phyloP scores from a whole-genome alignment of 2,113 vertebrate species.

The Lycaon pictus region DNA sequence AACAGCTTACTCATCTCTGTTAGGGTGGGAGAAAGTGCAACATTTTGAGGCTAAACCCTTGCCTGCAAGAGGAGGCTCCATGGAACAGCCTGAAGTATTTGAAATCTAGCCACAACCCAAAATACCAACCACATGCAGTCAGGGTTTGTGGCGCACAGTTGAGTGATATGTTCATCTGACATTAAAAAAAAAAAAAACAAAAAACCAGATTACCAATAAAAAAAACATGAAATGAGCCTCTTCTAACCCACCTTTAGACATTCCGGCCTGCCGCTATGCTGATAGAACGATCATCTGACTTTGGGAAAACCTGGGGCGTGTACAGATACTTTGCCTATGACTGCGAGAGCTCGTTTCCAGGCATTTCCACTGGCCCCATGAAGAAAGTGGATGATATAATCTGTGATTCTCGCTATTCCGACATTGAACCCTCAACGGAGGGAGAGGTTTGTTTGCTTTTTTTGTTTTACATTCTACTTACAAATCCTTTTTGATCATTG shows the following conservation, averaged over 20 bases:
- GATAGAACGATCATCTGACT: constrained; percentile 97
- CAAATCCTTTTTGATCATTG: background rate
- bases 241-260: constrained; percentile 86
- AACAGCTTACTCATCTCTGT: background rate
- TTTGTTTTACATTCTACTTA: background rate
- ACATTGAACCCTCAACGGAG: constrained; percentile 98
- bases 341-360: constrained; percentile 94
- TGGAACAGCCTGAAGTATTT: background rate
- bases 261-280: constrained; percentile 98
- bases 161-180: background rate
- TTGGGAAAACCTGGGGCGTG: constrained; percentile 95
- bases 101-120: background rate
- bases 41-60: background rate
- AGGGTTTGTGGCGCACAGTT: background rate
- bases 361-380: constrained; percentile 93
- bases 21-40: background rate
- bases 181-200: background rate
- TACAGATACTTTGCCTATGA: constrained; percentile 98
- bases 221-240: background rate
- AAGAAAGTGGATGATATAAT: constrained; percentile 97
- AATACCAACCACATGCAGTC: background rate
- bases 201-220: background rate
- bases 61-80: background rate
- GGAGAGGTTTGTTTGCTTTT: constrained; percentile 91
- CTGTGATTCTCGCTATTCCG: constrained; percentile 97